Percentiles rank a stretch among this genome's conserved stretches.
These are phyloP conservation scores for Catocala nupta DNA, from an alignment of 2,888 invertebrate genomes.

Conservation along the genomic window DNA sequence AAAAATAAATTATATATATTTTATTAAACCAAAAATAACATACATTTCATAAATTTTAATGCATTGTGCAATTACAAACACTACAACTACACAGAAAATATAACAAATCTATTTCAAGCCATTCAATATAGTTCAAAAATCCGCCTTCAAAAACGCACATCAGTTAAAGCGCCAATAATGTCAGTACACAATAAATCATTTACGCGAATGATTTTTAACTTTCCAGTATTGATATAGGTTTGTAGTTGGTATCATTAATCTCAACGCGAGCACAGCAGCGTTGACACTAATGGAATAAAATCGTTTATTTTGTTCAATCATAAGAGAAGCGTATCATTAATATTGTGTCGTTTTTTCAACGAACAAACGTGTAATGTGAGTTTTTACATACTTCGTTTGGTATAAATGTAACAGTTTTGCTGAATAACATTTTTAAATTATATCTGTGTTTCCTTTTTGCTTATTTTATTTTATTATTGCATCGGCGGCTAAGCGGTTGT, in stretches of 20 bases:
- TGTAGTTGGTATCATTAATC: slow-evolving; percentile 68
- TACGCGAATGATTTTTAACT: slow-evolving; percentile 19
- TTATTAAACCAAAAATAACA: too few species aligned
- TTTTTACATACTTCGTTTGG: background rate
- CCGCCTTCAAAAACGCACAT: slow-evolving; percentile 5
- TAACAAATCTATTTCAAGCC: too few species aligned
- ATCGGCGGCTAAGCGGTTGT: too few species aligned
- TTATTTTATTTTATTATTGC: too few species aligned
- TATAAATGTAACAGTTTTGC: too few species aligned
- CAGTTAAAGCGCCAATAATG: slow-evolving; percentile 24
- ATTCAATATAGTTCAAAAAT: too few species aligned
- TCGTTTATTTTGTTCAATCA: slow-evolving; percentile 46
- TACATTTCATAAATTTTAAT: too few species aligned
- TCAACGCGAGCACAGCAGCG: slow-evolving; percentile 55
- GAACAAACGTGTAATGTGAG: slow-evolving; percentile 19
- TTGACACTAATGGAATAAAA: slow-evolving; percentile 69
- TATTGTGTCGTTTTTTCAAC: slow-evolving; percentile 48
- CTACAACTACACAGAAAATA: too few species aligned
- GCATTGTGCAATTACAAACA: too few species aligned
- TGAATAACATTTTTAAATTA: too few species aligned
- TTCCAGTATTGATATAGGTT: slow-evolving; percentile 41
- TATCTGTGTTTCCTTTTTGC: too few species aligned
- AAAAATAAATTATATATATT: too few species aligned
- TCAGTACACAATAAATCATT: slow-evolving; percentile 43
- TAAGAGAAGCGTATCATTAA: slow-evolving; percentile 58